These are phyloP conservation scores for Oegoconia quadripuncta DNA, from an alignment of 2,888 invertebrate genomes.

Conservation along the genomic window DNA sequence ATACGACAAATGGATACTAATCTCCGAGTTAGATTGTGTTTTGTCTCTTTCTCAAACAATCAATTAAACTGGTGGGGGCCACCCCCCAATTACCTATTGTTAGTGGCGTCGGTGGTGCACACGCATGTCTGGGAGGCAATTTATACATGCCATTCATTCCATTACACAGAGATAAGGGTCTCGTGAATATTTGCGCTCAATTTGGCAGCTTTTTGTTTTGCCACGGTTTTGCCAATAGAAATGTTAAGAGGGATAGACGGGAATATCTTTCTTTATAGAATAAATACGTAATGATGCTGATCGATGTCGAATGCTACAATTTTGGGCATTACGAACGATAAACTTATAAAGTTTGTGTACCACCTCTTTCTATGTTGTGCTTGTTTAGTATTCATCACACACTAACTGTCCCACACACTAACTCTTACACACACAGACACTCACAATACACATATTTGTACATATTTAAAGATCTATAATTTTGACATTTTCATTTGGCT, in stretches of 20 bases:
- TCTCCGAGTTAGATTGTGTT: constrained; percentile 9
- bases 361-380: too few relatives aligned
- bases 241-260: constrained; percentile 8
- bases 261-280: neutral
- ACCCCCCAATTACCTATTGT: constrained; percentile 46
- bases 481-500: too few relatives aligned
- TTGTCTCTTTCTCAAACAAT: constrained; percentile 16
- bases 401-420: too few relatives aligned
- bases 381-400: too few relatives aligned
- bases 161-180: constrained; percentile 67
- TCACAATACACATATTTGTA: too few relatives aligned
- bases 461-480: too few relatives aligned
- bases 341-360: too few relatives aligned
- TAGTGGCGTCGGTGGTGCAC: constrained; percentile 42
- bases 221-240: constrained; percentile 13
- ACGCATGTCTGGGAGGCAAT: constrained; percentile 39
- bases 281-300: neutral
- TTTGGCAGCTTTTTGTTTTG: constrained; percentile 38
- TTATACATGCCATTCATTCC: constrained; percentile 64
- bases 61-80: constrained; percentile 14
- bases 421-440: too few relatives aligned
- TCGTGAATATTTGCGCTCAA: constrained; percentile 52
- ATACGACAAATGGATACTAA: constrained; percentile 4
- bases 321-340: too few relatives aligned
- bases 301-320: too few relatives aligned